These are phyloP conservation scores for Nephrotoma guestfalica DNA, from an alignment of 2,888 invertebrate species.

Conservation along the genomic window DNA sequence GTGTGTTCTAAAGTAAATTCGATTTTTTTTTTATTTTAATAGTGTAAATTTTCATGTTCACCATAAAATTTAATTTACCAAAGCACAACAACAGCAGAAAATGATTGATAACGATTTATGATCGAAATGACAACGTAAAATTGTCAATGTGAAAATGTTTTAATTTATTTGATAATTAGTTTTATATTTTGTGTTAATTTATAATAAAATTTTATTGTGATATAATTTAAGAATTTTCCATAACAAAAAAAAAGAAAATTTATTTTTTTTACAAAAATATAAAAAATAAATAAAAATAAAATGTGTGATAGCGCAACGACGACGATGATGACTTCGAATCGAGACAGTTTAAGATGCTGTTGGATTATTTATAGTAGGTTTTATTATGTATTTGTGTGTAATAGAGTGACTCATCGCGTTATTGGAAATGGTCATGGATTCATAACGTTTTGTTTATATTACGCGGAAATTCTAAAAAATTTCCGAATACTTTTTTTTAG, in stretches of 20 bases:
- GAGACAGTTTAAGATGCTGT: slow-evolving; percentile 54
- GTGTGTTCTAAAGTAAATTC: not conserved
- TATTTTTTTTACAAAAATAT: not conserved
- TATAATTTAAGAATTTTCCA: not conserved
- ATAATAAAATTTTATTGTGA: not conserved
- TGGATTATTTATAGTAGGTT: slow-evolving; percentile 59
- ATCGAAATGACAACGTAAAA: not conserved
- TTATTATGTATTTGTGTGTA: not conserved
- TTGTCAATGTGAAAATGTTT: not conserved
- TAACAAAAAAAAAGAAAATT: not conserved
- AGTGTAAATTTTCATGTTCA: not conserved
- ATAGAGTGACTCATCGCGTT: not conserved
- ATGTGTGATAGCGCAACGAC: slow-evolving; percentile 45
- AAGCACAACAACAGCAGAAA: not conserved
- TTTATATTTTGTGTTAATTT: not conserved
- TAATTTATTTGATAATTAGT: not conserved
- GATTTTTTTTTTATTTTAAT: not conserved
- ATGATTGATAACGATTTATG: not conserved
- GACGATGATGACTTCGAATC: slow-evolving; percentile 41
- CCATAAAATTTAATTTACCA: no score
- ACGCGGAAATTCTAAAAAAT: not conserved
- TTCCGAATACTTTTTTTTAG: not conserved
- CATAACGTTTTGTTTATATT: not conserved
- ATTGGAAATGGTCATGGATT: not conserved
- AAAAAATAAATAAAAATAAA: slow-evolving; percentile 14